phyloP scores from a whole-genome alignment of 2,113 vertebrate genomes.

The Myanophis thanlyinensis region DNA sequence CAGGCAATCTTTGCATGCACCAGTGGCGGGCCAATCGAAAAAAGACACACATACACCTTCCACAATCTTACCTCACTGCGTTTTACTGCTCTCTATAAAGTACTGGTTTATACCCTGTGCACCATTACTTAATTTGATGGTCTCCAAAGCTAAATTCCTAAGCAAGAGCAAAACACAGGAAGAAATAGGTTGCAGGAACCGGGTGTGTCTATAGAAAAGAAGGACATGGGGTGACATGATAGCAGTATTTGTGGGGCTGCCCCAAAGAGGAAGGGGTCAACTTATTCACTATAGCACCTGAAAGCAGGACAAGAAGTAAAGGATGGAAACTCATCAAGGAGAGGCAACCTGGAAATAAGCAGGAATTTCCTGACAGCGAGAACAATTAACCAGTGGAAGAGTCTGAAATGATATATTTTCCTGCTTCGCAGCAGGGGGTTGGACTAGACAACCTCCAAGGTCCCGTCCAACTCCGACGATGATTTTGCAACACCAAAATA shows the following conservation, averaged over 20 bases:
- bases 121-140: neutral
- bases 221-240: no score
- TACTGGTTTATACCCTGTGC: neutral
- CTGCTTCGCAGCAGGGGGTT: neutral
- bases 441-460: neutral
- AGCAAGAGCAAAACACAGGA: neutral
- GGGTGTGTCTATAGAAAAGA: neutral
- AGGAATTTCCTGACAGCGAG: neutral
- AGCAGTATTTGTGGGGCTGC: neutral
- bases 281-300: neutral
- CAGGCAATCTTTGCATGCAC: neutral
- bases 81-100: neutral
- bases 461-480: neutral
- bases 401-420: neutral
- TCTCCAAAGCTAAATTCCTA: neutral
- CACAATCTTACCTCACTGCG: neutral
- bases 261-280: neutral
- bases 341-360: neutral
- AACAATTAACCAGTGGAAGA: neutral
- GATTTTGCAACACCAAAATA: neutral
- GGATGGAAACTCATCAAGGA: neutral
- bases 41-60: neutral
- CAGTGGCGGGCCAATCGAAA: neutral
- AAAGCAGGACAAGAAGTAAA: neutral
- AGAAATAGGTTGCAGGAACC: neutral